phyloP scores from a whole-genome alignment of 2,888 invertebrate genomes.

The Cerceris rybyensis region DNA sequence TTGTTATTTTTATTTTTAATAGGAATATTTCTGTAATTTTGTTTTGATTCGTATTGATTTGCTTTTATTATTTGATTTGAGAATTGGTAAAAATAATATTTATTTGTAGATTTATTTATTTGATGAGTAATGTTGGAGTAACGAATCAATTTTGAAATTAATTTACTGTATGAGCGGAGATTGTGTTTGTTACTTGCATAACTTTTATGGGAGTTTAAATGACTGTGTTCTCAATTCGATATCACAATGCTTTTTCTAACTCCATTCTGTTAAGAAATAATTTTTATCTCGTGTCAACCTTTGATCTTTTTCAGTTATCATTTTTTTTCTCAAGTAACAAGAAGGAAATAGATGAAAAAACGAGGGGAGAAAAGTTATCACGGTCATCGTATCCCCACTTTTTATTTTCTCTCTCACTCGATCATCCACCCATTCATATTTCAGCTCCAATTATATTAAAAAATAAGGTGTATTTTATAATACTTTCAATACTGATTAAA shows the following conservation, averaged over 20 bases:
- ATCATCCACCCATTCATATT: neutral
- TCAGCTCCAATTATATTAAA: too few relatives aligned
- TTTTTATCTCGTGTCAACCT: slow-evolving; percentile 30
- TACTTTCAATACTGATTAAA: too few relatives aligned
- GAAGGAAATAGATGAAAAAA: neutral
- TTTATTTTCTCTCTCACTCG: neutral
- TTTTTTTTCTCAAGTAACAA: slow-evolving; percentile 3
- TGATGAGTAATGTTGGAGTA: too few relatives aligned
- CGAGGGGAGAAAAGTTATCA: slow-evolving; percentile 2
- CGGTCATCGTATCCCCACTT: slow-evolving; percentile 5
- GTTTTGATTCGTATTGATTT: too few relatives aligned
- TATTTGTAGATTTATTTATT: too few relatives aligned
- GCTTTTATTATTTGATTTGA: neutral
- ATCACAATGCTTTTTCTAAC: neutral
- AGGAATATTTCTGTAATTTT: neutral
- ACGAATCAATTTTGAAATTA: neutral
- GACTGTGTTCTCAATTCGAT: neutral
- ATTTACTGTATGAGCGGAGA: neutral
- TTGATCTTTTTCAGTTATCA: slow-evolving; percentile 35
- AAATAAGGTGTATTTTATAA: too few relatives aligned
- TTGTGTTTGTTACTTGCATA: neutral
- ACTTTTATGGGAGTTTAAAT: neutral
- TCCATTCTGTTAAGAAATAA: neutral
- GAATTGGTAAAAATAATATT: neutral
- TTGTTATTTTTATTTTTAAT: too few relatives aligned